Conservation (phyloP, 2,888 invertebrate species). For the Scaptomyza parva region DNA sequence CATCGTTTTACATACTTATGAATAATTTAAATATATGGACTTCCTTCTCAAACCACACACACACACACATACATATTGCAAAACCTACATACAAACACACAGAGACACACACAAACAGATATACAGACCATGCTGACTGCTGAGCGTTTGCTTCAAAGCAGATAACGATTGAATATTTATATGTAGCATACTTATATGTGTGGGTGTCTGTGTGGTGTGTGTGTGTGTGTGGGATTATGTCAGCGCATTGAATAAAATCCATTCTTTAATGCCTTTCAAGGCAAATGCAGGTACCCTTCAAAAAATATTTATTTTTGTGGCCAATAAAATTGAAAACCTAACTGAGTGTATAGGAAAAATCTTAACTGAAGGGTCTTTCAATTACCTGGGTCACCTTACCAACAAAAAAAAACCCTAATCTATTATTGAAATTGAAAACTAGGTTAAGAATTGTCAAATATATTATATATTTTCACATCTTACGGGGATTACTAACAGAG, state of each 20-base stretch:
- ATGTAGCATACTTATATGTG: conserved; percentile 11
- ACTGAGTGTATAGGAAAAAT: not conserved
- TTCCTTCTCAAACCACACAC: not conserved
- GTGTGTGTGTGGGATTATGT: conserved; percentile 28
- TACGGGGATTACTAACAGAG: not conserved
- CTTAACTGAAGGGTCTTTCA: conserved; percentile 4
- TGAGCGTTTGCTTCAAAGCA: conserved; percentile 10
- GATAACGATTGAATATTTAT: conserved; percentile 64
- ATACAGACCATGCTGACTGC: conserved; percentile 6
- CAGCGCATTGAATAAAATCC: conserved; percentile 31
- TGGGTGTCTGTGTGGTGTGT: conserved; percentile 6
- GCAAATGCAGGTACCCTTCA: conserved; percentile 21
- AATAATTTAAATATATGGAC: conserved; percentile 58
- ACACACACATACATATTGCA: too few species aligned
- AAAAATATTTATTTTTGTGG: conserved; percentile 19
- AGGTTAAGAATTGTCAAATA: conserved; percentile 7
- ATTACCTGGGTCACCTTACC: conserved; percentile 3
- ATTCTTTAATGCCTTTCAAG: conserved; percentile 8
- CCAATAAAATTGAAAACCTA: conserved; percentile 27
- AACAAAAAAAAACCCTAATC: conserved; percentile 1
- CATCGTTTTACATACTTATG: conserved; percentile 69
- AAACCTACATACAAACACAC: not conserved
- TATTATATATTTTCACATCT: conserved; percentile 1
- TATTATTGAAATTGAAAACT: conserved; percentile 19
- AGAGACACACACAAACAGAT: not conserved